These are phyloP conservation scores for Crematogaster levior DNA, from an alignment of 2,888 invertebrate species.

Conservation along the genomic window DNA sequence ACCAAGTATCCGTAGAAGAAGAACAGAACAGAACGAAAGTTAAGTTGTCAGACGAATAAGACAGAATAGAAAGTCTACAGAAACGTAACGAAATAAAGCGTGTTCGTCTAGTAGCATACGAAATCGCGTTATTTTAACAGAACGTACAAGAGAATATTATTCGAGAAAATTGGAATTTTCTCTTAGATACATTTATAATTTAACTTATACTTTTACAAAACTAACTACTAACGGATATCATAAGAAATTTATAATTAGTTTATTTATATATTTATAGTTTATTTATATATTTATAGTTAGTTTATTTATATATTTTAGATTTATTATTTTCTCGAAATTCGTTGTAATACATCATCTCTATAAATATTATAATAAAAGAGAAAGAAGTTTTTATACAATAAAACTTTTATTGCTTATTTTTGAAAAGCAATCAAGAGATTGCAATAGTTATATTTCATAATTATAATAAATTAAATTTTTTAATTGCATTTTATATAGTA, in stretches of 20 bases:
- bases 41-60: conserved; percentile 36
- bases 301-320: background rate
- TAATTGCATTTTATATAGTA: background rate
- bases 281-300: background rate
- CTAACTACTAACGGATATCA: background rate
- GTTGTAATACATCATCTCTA: no score
- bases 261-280: no score
- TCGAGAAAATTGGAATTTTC: conserved; percentile 8
- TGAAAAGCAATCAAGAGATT: background rate
- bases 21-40: conserved; percentile 20
- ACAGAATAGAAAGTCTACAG: conserved; percentile 28
- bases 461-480: background rate
- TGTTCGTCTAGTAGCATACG: conserved; percentile 20
- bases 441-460: background rate
- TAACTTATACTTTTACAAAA: background rate
- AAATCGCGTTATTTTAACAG: conserved; percentile 6
- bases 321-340: background rate
- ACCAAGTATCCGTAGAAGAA: background rate
- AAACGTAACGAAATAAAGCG: conserved; percentile 41
- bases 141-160: conserved; percentile 3
- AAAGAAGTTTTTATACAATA: background rate
- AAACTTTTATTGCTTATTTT: background rate
- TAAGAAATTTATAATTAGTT: background rate
- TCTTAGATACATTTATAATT: background rate
- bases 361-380: no score